Evolutionary conservation across 2,888 invertebrate genomes (phyloP).

Genomic region (Cetonia aurata): DNA sequence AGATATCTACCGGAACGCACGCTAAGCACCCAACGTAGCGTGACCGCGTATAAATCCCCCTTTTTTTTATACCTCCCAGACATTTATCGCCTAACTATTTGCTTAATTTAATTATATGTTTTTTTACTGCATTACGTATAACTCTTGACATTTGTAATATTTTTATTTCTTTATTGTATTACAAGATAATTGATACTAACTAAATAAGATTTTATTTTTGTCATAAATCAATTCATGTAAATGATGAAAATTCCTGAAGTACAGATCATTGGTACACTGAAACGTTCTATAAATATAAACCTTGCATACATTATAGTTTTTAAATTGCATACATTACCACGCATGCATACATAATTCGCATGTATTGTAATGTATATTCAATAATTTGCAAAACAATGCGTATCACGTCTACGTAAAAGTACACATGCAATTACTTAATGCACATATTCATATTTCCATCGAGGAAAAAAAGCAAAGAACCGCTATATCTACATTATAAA

Average conservation of each 20-base stretch:
- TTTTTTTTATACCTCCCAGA: slow-evolving; percentile 56
- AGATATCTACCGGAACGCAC: slow-evolving; percentile 56
- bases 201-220: slow-evolving; percentile 8
- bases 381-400: slow-evolving; percentile 17
- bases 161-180: neutral
- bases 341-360: slow-evolving; percentile 13
- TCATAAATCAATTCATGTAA: slow-evolving; percentile 10
- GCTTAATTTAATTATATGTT: slow-evolving; percentile 46
- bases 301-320: slow-evolving; percentile 3
- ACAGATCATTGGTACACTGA: slow-evolving; percentile 3
- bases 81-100: slow-evolving; percentile 47
- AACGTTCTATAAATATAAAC: slow-evolving; percentile 10
- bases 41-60: slow-evolving; percentile 62
- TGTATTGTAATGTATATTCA: slow-evolving; percentile 15
- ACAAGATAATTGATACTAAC: too few relatives aligned
- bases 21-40: slow-evolving; percentile 58
- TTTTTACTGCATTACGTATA: slow-evolving; percentile 1
- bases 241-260: slow-evolving; percentile 11
- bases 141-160: neutral
- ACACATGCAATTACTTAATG: slow-evolving; percentile 12
- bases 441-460: neutral
- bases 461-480: slow-evolving; percentile 2
- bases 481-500: slow-evolving; percentile 14
- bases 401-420: slow-evolving; percentile 9
- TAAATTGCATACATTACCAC: neutral